phyloP scores from a whole-genome alignment of 2,888 invertebrate genomes.

The Pollenia griseotomentosa region DNA sequence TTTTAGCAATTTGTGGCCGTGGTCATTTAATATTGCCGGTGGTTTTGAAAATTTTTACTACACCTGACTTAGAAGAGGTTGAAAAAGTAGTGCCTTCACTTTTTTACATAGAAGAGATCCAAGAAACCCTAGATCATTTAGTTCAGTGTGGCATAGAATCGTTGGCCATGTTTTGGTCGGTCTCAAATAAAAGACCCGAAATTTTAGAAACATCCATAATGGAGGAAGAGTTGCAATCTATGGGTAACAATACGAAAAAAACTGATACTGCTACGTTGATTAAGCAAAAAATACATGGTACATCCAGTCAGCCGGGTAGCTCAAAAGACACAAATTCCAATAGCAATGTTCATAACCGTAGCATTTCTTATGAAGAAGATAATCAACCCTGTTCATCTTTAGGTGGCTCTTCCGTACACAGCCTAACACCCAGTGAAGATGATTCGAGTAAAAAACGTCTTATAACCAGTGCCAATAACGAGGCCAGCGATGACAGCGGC shows the following conservation, averaged over 20 bases:
- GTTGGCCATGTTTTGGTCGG: conserved; percentile 88
- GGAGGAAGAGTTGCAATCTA: conserved; percentile 64
- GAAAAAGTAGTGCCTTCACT: conserved; percentile 78
- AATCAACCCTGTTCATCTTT: conserved; percentile 79
- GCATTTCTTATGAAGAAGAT: conserved; percentile 81
- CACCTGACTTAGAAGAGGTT: conserved; percentile 77
- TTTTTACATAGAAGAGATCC: conserved; percentile 95
- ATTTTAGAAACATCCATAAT: conserved; percentile 76
- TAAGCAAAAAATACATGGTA: conserved; percentile 76
- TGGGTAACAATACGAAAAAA: conserved; percentile 75
- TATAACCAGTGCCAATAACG: conserved; percentile 72
- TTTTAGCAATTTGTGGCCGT: conserved; percentile 90
- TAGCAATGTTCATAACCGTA: conserved; percentile 82
- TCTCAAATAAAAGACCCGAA: conserved; percentile 87
- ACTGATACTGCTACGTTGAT: conserved; percentile 76
- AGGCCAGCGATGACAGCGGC: conserved; percentile 82
- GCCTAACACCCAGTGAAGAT: conserved; percentile 81
- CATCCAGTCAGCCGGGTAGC: conserved; percentile 19
- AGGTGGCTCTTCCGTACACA: conserved; percentile 82
- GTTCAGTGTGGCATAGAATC: conserved; percentile 91
- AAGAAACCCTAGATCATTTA: conserved; percentile 91
- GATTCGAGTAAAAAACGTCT: conserved; percentile 79
- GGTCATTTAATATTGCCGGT: conserved; percentile 89
- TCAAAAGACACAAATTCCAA: conserved; percentile 48
- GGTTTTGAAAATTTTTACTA: conserved; percentile 85